Evolutionary conservation across 2,797 vertebrate species (phyloP).

Genomic region (Ctenochaetus hawaiiensis): DNA sequence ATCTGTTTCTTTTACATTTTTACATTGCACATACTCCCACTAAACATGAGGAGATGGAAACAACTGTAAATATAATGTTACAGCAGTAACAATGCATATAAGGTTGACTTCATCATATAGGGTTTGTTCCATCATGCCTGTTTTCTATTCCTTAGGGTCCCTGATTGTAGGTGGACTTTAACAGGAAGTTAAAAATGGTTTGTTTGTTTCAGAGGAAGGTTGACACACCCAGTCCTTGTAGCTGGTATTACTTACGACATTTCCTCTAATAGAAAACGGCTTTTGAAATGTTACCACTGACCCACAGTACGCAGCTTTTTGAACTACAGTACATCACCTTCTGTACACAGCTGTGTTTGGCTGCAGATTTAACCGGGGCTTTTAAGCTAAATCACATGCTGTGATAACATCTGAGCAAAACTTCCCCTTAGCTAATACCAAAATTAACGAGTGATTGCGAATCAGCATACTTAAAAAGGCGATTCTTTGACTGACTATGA

Average conservation of each 20-base stretch:
- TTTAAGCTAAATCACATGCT: conserved; percentile 39
- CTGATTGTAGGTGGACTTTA: conserved; percentile 84
- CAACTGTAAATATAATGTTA: conserved; percentile 17
- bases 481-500: neutral
- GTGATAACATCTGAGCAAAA: conserved; percentile 8
- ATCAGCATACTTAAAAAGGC: neutral
- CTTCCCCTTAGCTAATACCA: conserved; percentile 20
- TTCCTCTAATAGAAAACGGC: conserved; percentile 88
- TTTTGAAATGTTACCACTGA: conserved; percentile 82
- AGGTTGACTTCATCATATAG: conserved; percentile 51
- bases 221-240: conserved; percentile 89
- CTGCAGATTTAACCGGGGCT: conserved; percentile 15
- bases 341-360: conserved; percentile 46
- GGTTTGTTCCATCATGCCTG: conserved; percentile 62
- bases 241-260: conserved; percentile 88
- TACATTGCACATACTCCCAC: neutral
- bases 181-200: conserved; percentile 90
- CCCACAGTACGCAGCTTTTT: conserved; percentile 58
- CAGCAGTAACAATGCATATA: conserved; percentile 43
- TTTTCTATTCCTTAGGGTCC: conserved; percentile 73
- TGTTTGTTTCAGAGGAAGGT: conserved; percentile 91
- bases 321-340: conserved; percentile 55
- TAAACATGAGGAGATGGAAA: conserved; percentile 41
- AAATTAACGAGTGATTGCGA: conserved; percentile 7
- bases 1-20: neutral